Conservation (phyloP, 2,113 vertebrate species). For the Antechinus flavipes region DNA sequence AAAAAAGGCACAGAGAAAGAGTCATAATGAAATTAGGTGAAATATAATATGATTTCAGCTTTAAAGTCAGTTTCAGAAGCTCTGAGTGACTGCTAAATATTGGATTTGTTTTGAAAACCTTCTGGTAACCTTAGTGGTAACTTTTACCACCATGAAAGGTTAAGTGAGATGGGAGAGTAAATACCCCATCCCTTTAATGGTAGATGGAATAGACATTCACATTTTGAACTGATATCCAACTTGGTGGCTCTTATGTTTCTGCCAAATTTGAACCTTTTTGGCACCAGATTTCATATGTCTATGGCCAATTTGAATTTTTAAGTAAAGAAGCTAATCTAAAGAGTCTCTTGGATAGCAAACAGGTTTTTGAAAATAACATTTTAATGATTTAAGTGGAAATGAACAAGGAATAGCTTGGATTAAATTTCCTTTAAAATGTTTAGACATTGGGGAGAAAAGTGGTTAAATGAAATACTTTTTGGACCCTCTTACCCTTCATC, state of each 20-base stretch:
- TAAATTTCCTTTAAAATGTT: conserved; percentile 72
- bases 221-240: conserved; percentile 69
- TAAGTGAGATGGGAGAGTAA: neutral
- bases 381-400: conserved; percentile 76
- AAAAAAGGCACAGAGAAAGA: conserved; percentile 31
- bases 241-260: conserved; percentile 55
- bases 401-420: conserved; percentile 70
- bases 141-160: conserved; percentile 36
- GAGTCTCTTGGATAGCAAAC: conserved; percentile 70
- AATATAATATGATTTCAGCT: conserved; percentile 38
- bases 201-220: neutral
- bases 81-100: conserved; percentile 43
- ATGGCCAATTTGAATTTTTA: conserved; percentile 72
- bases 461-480: conserved; percentile 58
- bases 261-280: conserved; percentile 68
- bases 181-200: conserved; percentile 55
- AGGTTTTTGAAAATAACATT: conserved; percentile 63
- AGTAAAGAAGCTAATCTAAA: conserved; percentile 72
- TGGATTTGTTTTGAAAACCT: conserved; percentile 65
- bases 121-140: conserved; percentile 54
- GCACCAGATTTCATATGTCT: conserved; percentile 52
- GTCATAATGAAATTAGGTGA: conserved; percentile 38
- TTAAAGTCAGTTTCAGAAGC: conserved; percentile 62
- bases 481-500: conserved; percentile 46
- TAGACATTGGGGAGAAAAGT: conserved; percentile 63